These are phyloP conservation scores for Natator depressus DNA, from an alignment of 2,113 vertebrate species.

Conservation along the genomic window DNA sequence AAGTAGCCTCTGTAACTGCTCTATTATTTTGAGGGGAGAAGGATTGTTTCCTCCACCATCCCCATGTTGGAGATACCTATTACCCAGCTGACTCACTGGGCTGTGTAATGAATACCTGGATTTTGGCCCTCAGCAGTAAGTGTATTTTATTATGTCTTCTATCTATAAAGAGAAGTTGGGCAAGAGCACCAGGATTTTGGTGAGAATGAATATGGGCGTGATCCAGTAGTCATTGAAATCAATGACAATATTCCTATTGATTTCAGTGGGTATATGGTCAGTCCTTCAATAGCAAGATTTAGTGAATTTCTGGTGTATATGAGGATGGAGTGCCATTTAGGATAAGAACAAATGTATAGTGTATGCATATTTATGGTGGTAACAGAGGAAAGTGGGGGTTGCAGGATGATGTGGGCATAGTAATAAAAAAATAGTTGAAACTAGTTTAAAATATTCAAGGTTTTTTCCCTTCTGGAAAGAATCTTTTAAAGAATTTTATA, in stretches of 20 bases:
- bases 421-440: constrained; percentile 5
- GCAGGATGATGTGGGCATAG: background rate
- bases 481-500: constrained; percentile 10
- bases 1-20: background rate
- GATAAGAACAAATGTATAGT: background rate
- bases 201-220: background rate
- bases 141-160: background rate
- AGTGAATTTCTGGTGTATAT: background rate
- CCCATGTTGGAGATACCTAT: background rate
- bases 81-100: background rate
- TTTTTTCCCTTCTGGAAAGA: constrained; percentile 26
- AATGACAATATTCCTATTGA: background rate
- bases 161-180: background rate
- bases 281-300: background rate
- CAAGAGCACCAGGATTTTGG: background rate
- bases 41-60: background rate
- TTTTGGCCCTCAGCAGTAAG: background rate
- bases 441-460: constrained; percentile 19
- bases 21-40: background rate
- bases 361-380: background rate
- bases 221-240: background rate
- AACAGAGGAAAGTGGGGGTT: background rate
- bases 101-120: background rate
- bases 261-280: background rate
- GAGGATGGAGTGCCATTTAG: background rate